Base-by-base conservation (phyloP, 2,113 vertebrate genomes). In the Pyxicephalus adspersus region DNA sequence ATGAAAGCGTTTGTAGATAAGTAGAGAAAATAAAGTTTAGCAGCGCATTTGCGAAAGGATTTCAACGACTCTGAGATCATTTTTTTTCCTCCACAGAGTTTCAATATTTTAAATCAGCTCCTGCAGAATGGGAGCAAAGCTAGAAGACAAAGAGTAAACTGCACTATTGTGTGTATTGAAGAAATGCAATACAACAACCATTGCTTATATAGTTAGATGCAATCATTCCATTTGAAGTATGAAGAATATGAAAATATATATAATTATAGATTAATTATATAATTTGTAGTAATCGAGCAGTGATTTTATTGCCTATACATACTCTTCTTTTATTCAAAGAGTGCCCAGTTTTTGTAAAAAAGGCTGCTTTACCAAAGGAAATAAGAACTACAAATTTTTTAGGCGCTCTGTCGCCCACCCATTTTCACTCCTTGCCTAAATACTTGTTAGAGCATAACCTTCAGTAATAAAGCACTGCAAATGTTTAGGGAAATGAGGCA, bases 1-100 rank as follows among this genome's bases (percentile, higher is more conserved):
- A n/a, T 61, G 15, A 50, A 55, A 64, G 52, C 34, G 51, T 26
- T 54, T 52, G 38, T n/a, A 80, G 34, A 70, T 71, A 72, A 34
- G 50, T 34, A 52, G 52, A 31, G 54, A 34, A 51, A 34, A 51
- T 51, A 51, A 31, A 74, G 60, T 51, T 26, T 64, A 57, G 52
- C 9, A 52, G 52, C 51, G 28, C 57, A 61, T 25, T 57, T 70
- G 13, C 45, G n/a, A 65, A 22, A 70, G 28, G 75, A 54, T 13
- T n/a, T 5, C 18, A n/a, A 11, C 28, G 60, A 25, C 64, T 13
- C 22, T 55, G 17, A 18, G 34, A 26, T 61, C 23, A 4, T 2
- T 16, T 11, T 75, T 58, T 1, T 22, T 11, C 45, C 34, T 61
- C 60, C 58, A n/a, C 23, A 38, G 20, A 52, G 25, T 54, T 65